These are phyloP conservation scores for Stenchaetothrips biformis DNA, from an alignment of 2,888 invertebrate species.

Conservation along the genomic window DNA sequence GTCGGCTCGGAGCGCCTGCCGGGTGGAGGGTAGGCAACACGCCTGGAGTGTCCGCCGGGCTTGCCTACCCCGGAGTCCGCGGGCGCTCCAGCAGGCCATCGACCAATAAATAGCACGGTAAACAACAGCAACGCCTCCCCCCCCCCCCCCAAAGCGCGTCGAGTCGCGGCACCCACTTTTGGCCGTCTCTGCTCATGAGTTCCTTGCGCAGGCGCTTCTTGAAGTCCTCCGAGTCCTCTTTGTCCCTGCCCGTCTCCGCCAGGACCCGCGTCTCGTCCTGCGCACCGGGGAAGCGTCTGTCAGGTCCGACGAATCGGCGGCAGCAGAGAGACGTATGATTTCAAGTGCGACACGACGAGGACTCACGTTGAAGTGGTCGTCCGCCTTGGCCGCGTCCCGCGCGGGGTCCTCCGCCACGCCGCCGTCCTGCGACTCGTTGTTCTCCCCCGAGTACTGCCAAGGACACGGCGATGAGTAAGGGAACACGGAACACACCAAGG, in stretches of 20 bases:
- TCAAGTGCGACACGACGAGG: background rate
- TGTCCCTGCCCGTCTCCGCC: conserved; percentile 39
- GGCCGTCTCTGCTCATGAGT: conserved; percentile 76
- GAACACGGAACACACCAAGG: no score
- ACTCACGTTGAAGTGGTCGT: conserved; percentile 46
- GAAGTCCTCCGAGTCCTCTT: conserved; percentile 73
- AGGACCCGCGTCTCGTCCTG: conserved; percentile 12
- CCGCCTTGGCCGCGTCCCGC: conserved; percentile 42
- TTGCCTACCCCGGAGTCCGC: no score
- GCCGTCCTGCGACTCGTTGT: conserved; percentile 48
- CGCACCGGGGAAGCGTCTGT: background rate
- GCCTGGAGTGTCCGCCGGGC: no score
- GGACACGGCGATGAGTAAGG: no score
- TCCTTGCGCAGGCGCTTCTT: conserved; percentile 75
- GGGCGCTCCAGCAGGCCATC: no score
- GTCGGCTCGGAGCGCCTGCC: no score
- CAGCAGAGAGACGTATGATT: background rate
- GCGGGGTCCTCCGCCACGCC: conserved; percentile 46
- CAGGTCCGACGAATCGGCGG: background rate
- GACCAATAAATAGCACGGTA: no score
- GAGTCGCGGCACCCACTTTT: conserved; percentile 74
- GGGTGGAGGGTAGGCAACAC: no score
- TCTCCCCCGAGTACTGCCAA: background rate
- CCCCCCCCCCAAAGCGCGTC: no score
- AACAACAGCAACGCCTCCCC: no score